phyloP scores from a whole-genome alignment of 2,888 invertebrate species.

The Cinara cedri region DNA sequence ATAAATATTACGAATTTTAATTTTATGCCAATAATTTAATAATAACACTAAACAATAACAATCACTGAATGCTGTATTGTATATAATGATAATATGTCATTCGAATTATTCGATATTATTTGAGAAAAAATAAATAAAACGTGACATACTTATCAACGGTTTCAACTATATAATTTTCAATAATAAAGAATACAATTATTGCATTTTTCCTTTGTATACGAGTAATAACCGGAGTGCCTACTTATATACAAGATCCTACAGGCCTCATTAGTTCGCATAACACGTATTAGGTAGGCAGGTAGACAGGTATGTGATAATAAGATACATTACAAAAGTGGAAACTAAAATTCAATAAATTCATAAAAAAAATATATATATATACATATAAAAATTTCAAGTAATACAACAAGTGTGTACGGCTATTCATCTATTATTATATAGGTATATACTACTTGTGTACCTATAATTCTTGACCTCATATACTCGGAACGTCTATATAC shows the following conservation, averaged over 20 bases:
- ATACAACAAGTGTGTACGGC: not conserved
- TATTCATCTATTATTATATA: not conserved
- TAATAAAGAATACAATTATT: not conserved
- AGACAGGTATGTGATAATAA: not conserved
- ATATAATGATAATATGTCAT: too few species aligned
- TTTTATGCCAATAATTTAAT: too few species aligned
- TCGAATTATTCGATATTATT: too few species aligned
- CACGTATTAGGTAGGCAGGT: too few species aligned
- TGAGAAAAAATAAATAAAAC: too few species aligned
- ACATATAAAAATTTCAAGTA: slow-evolving; percentile 32
- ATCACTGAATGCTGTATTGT: too few species aligned
- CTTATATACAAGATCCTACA: not conserved
- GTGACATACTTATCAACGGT: too few species aligned
- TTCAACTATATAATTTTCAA: too few species aligned
- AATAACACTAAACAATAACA: too few species aligned
- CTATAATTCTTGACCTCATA: slow-evolving; percentile 3
- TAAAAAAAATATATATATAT: not conserved
- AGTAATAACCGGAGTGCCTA: not conserved
- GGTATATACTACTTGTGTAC: too few species aligned
- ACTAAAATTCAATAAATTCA: slow-evolving; percentile 1
- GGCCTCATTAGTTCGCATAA: not conserved
- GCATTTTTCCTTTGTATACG: not conserved
- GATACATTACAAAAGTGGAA: not conserved
- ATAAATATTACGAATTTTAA: too few species aligned
- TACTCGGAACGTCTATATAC: slow-evolving; percentile 38